phyloP scores from a whole-genome alignment of 2,113 vertebrate genomes.

The Alexandromys fortis region DNA sequence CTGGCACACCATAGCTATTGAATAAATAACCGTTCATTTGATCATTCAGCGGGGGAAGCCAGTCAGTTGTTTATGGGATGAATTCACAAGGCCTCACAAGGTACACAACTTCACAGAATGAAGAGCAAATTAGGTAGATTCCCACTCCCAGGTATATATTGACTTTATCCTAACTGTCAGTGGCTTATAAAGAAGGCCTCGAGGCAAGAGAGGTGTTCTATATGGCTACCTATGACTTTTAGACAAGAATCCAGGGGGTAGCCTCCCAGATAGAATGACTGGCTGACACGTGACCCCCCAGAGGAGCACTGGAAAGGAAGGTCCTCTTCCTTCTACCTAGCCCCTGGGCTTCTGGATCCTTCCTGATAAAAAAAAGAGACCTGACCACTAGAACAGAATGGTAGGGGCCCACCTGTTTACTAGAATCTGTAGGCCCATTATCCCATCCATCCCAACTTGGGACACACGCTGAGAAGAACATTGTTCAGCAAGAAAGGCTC shows the following conservation, averaged over 20 bases:
- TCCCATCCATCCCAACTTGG: background rate
- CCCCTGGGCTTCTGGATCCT: background rate
- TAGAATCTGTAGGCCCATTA: background rate
- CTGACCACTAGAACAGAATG: background rate
- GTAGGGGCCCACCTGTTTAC: background rate
- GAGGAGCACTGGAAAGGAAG: background rate
- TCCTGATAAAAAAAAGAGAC: background rate
- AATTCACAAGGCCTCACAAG: background rate
- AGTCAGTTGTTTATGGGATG: background rate
- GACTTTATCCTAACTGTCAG: background rate
- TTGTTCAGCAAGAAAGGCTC: constrained; percentile 55
- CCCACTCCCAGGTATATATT: background rate
- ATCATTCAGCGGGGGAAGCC: background rate
- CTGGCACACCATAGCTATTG: background rate
- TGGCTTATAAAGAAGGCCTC: background rate
- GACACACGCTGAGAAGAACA: constrained; percentile 28
- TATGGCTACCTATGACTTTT: background rate
- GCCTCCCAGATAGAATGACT: background rate
- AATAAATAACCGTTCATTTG: constrained; percentile 2
- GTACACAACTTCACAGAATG: constrained; percentile 5
- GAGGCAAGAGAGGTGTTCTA: background rate
- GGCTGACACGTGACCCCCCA: background rate
- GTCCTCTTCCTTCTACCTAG: background rate
- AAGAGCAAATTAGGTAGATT: background rate
- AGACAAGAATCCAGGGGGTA: background rate